Base-by-base conservation (phyloP, 2,797 vertebrate species). In the Apogon hyalosoma region DNA sequence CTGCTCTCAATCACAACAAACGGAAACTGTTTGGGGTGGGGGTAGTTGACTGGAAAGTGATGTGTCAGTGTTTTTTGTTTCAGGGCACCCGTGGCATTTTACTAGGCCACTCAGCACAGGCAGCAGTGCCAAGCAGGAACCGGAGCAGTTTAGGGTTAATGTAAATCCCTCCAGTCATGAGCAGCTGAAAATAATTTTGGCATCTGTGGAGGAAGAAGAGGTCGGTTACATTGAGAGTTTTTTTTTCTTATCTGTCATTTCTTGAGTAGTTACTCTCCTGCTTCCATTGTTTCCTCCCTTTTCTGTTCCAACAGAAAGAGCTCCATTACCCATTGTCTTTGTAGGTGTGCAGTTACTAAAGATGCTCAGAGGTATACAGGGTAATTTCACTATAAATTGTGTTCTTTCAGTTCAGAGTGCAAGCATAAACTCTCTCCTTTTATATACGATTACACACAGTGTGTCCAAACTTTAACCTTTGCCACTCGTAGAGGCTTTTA, bases 131-230 rank as follows among this genome's bases (percentile, higher is more conserved):
- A 84, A 74, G 73, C 71, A 79, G 80, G 68, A 86, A 79, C 76
- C 52, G 46, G 55, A 82, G 50, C 70, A 78, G 77, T 73, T 87
- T 47, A 79, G 85, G 79, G 83, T 90, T 90, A 67, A 88, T 69
- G 68, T 80, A 90, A 91, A 92, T 89, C 87, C 84, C 83, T 70
- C 61, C 68, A 77, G 82, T 83, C 83, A 76, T 31, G 10, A 80
- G 69, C 80, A 87, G 85, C 88, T 90, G 87, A 91, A 89, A 89
- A 86, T 90, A 83, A 92, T 90, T 84, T 87, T 84, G 77, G 79
- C 77, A 74, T 82, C 51, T 56, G 60, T 56, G 54, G 67, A 67
- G 45, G 18, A 19, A 46, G 71, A 67, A 33, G 3, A 49, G 59
- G 39, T 60, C 28, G 7, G 48, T 69, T 63, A 55, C 54, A 52